Base-by-base conservation (phyloP, 1,140 invertebrate species). In the Chironomus striatipennis region DNA sequence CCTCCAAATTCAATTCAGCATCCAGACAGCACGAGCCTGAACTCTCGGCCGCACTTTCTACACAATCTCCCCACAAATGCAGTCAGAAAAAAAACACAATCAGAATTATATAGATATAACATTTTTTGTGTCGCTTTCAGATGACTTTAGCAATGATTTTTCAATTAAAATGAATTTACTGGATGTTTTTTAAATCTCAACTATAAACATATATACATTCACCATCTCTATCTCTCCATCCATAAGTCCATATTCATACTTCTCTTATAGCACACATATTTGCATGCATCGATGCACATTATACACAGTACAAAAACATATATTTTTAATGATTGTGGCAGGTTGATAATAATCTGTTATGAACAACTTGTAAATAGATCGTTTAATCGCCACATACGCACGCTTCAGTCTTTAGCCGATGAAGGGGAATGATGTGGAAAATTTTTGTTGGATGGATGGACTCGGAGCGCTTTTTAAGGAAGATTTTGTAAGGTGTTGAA, bases 261-360 rank as follows among this genome's bases (percentile, higher is more conserved):
- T n/a, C n/a, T 34, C 24, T 34, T 34, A 34, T 34, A 34, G 5
- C 5, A 34, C 5, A 34, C 24, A 34, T 34, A 34, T 34, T 34
- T 34, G 24, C 24, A 34, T 34, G 24, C 24, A 34, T 34, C 24
- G 24, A 34, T 34, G 9, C 47, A 57, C 47, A n/a, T 57, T 57
- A 57, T 57, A 10, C 47, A 57, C 47, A 12, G 47, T 8, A n/a
- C 47, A 57, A 57, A 57, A 10, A 12, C 47, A 34, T 34, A 34
- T 34, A 57, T n/a, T 57, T 57, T 18, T 70, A 70, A 70, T 20
- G 18, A 70, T 70, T 21, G 20, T 70, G 65, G 65, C 65, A 70
- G 65, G 65, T 70, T 70, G 65, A 70, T 70, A 10, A 57, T 57
- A 57, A 57, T 57, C 47, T 57, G 47, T 57, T 57, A 57, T n/a